Evolutionary conservation across 2,888 invertebrate species (phyloP).

Genomic region (Oegoconia quadripuncta): DNA sequence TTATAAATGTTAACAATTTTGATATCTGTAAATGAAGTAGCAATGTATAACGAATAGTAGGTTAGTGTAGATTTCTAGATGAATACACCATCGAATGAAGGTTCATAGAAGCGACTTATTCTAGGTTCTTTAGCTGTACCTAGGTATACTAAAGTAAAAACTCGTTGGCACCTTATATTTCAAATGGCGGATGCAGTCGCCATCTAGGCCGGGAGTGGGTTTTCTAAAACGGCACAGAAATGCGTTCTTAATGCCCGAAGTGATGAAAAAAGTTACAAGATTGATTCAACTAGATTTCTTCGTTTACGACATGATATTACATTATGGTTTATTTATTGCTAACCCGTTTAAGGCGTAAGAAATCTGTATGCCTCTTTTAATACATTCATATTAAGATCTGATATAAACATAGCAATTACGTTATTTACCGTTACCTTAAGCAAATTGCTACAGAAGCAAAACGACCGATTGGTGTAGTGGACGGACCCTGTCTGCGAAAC

Average conservation of each 20-base stretch:
- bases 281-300: slow-evolving; percentile 17
- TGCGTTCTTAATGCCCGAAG: slow-evolving; percentile 31
- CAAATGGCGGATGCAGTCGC: slow-evolving; percentile 61
- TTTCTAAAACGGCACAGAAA: slow-evolving; percentile 60
- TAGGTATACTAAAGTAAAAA: slow-evolving; percentile 51
- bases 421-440: too few relatives aligned
- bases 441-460: too few relatives aligned
- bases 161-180: slow-evolving; percentile 54
- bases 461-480: too few relatives aligned
- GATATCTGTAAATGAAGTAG: slow-evolving; percentile 7
- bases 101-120: slow-evolving; percentile 63
- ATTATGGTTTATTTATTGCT: slow-evolving; percentile 10
- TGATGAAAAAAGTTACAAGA: slow-evolving; percentile 29
- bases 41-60: too few relatives aligned
- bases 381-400: too few relatives aligned
- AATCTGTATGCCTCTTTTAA: too few relatives aligned
- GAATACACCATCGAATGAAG: too few relatives aligned
- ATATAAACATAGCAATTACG: too few relatives aligned
- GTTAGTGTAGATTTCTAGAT: too few relatives aligned
- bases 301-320: too few relatives aligned
- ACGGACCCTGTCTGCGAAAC: too few relatives aligned
- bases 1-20: background rate
- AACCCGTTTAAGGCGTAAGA: background rate
- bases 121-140: slow-evolving; percentile 61
- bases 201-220: slow-evolving; percentile 53